These are phyloP conservation scores for Mylabris sibirica DNA, from an alignment of 2,888 invertebrate genomes.

Conservation along the genomic window DNA sequence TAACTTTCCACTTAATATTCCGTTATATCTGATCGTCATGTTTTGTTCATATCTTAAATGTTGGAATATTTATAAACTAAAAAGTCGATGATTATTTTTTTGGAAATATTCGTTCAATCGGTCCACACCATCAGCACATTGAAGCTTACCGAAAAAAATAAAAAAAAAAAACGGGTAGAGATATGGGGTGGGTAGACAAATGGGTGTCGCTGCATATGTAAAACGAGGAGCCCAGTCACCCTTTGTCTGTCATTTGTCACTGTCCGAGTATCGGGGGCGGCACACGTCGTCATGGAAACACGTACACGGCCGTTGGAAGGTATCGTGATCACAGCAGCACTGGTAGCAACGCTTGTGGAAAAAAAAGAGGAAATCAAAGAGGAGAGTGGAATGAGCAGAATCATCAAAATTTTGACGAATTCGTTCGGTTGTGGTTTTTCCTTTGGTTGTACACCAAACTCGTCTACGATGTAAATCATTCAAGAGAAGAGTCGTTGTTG, in stretches of 20 bases:
- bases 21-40: background rate
- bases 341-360: background rate
- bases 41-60: background rate
- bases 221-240: conserved; percentile 62
- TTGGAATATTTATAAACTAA: background rate
- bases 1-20: background rate
- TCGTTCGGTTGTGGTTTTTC: background rate
- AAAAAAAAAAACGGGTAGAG: conserved; percentile 35
- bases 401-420: conserved; percentile 14
- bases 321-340: conserved; percentile 40
- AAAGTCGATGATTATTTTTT: background rate
- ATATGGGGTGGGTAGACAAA: conserved; percentile 58
- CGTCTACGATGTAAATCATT: conserved; percentile 5
- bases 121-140: conserved; percentile 28
- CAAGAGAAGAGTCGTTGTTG: background rate
- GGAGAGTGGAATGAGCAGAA: no score
- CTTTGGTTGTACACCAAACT: no score
- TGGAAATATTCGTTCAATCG: conserved; percentile 36
- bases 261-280: conserved; percentile 59
- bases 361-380: background rate
- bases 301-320: conserved; percentile 47
- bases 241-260: conserved; percentile 63
- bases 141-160: conserved; percentile 30
- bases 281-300: conserved; percentile 58
- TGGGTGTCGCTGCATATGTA: conserved; percentile 64